Evolutionary conservation across 2,888 invertebrate species (phyloP).

Genomic region (Tachystola acroxantha): DNA sequence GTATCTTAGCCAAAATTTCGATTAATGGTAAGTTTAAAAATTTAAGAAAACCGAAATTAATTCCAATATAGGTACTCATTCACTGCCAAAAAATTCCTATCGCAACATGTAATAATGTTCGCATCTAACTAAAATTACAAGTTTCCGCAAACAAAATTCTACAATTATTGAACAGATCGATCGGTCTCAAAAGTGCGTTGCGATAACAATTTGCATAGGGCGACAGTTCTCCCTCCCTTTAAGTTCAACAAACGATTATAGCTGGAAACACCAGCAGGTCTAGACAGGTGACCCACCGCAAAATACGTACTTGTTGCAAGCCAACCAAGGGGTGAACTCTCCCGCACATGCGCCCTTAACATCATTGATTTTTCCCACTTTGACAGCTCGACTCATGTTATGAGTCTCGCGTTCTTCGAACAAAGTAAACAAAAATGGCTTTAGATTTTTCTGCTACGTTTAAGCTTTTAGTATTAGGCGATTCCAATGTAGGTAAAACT

Average conservation of each 20-base stretch:
- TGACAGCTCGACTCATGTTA: slow-evolving; percentile 72
- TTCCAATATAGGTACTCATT: too few relatives aligned
- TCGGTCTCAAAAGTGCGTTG: too few relatives aligned
- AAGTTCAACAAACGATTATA: neutral
- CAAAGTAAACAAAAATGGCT: slow-evolving; percentile 83
- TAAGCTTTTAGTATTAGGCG: slow-evolving; percentile 91
- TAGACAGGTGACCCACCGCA: slow-evolving; percentile 8
- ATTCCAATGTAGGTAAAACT: slow-evolving; percentile 94
- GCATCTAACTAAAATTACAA: too few relatives aligned
- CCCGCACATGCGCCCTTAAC: slow-evolving; percentile 61
- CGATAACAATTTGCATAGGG: too few relatives aligned
- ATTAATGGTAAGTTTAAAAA: too few relatives aligned
- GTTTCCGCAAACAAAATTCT: too few relatives aligned
- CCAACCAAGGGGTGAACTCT: slow-evolving; percentile 27
- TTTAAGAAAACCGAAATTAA: too few relatives aligned
- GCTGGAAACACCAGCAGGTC: slow-evolving; percentile 2
- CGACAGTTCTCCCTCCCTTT: too few relatives aligned
- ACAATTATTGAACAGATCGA: too few relatives aligned
- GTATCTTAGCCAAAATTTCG: too few relatives aligned
- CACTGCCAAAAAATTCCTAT: too few relatives aligned
- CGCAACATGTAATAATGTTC: too few relatives aligned
- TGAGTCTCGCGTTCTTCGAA: slow-evolving; percentile 59
- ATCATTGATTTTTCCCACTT: slow-evolving; percentile 73
- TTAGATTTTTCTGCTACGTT: slow-evolving; percentile 92
- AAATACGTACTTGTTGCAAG: slow-evolving; percentile 50